A percentile compares a stretch with the other conserved stretches of the same genome.
Conservation (phyloP, 2,888 invertebrate genomes). For the Labia minor region DNA sequence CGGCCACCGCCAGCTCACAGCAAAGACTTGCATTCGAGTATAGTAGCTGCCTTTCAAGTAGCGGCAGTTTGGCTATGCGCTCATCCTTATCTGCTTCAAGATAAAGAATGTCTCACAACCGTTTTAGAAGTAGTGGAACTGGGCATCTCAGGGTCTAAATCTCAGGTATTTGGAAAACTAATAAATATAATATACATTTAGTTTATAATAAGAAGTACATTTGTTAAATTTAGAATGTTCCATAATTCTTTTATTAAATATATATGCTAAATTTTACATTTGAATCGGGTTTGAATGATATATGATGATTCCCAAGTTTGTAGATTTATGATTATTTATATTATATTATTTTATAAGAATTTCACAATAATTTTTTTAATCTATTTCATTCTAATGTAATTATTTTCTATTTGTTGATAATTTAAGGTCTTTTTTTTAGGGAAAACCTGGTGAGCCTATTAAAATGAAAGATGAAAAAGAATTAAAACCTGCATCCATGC, state of each 20-base stretch:
- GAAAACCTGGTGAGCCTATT: constrained; percentile 75
- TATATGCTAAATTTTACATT: constrained; percentile 19
- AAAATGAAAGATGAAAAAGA: constrained; percentile 94
- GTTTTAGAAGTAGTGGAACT: constrained; percentile 94
- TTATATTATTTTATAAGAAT: too few species aligned
- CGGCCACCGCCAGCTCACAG: constrained; percentile 89
- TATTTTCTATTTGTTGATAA: too few species aligned
- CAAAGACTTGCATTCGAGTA: constrained; percentile 87
- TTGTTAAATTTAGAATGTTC: constrained; percentile 50
- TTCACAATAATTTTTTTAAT: too few species aligned
- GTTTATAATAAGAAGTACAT: too few species aligned
- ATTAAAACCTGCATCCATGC: constrained; percentile 91
- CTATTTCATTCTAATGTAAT: too few species aligned
- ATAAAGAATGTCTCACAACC: constrained; percentile 83
- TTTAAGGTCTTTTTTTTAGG: constrained; percentile 33
- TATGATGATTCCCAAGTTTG: too few species aligned
- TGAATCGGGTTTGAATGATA: too few species aligned
- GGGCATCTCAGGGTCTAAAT: constrained; percentile 91
- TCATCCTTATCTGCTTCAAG: constrained; percentile 79
- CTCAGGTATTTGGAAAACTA: constrained; percentile 43
- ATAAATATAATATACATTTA: too few species aligned
- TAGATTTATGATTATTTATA: too few species aligned
- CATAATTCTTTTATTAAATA: constrained; percentile 30
- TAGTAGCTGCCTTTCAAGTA: constrained; percentile 85
- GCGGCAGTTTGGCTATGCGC: constrained; percentile 85